Base-by-base conservation (phyloP, 1,140 invertebrate genomes). In the Drosophila truncata region DNA sequence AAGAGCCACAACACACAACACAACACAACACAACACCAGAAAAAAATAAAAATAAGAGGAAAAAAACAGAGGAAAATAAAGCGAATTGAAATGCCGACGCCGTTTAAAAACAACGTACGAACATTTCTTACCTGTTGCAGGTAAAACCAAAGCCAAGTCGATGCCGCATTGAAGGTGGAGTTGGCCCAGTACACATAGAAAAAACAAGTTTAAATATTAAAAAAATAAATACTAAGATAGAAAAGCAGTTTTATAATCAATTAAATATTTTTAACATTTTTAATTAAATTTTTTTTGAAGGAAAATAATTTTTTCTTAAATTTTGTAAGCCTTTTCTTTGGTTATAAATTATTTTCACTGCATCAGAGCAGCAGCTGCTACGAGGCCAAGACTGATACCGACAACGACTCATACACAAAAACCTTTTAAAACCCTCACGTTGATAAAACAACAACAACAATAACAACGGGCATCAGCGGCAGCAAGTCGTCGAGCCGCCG, bases 401-500 rank as follows among this genome's bases (percentile, higher is more conserved):
- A 67, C 58, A 18, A 29, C 69, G 69, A 72, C 70, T 72, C 70
- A 73, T 73, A 73, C 70, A 73, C 84, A 85, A 88, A 90, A 90
- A 90, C 85, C 85, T 90, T 90, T 90, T 91, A 90, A 90, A 90
- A 90, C 85, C 85, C 78, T 90, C 81, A 90, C 85, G 73, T 88
- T 88, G 82, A 79, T 82, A 86, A 86, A 78, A 74, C 73, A 78
- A 61, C 73, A 78, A 61, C 73, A 77, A 42, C 65, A 72, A 66
- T 27, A 74, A 63, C 54, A 76, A n/a, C 37, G 62, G 57, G 52
- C 69, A 61, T 37, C 73, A 69, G 74, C 74, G 55, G 47, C 52
- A 77, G 61, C 75, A 72, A 65, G 60, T 62, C 52, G 80, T 69
- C 59, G 78, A 63, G 82, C 83, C 83, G 85, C 83, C 74, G 82